phyloP scores from a whole-genome alignment of 2,113 vertebrate genomes.

The Chionis minor region DNA sequence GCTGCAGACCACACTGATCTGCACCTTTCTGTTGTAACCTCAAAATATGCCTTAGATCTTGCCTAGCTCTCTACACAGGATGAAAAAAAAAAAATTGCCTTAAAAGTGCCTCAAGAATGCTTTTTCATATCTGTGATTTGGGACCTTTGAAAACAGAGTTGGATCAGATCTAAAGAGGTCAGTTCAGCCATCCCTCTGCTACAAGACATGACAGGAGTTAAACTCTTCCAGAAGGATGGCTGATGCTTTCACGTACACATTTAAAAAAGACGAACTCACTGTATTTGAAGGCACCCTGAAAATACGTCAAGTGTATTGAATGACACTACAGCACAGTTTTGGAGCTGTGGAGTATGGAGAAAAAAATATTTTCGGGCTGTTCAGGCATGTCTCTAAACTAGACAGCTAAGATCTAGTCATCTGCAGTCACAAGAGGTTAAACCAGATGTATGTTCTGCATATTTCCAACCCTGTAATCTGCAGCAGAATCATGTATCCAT shows the following conservation, averaged over 20 bases:
- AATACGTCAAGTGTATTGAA: not conserved
- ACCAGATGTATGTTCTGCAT: not conserved
- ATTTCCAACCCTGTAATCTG: not conserved
- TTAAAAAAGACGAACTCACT: not conserved
- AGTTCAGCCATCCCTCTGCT: not conserved
- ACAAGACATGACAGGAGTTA: not conserved
- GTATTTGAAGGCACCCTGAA: not conserved
- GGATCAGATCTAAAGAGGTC: not conserved
- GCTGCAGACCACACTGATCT: not conserved
- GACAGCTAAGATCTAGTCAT: not conserved
- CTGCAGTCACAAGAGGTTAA: not conserved
- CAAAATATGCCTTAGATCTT: not conserved
- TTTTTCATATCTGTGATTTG: not conserved
- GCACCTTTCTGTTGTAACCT: not conserved
- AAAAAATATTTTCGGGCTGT: not conserved
- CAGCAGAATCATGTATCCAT: not conserved
- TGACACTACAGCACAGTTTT: not conserved
- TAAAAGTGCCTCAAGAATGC: not conserved
- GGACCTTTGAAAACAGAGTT: not conserved
- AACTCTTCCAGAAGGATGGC: not conserved
- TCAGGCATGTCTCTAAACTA: not conserved
- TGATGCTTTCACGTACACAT: not conserved
- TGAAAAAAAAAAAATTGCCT: not conserved
- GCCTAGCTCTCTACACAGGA: not conserved
- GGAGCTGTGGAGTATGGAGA: not conserved